Evolutionary conservation across 2,797 vertebrate genomes (phyloP).

Genomic region (Macropodus opercularis): DNA sequence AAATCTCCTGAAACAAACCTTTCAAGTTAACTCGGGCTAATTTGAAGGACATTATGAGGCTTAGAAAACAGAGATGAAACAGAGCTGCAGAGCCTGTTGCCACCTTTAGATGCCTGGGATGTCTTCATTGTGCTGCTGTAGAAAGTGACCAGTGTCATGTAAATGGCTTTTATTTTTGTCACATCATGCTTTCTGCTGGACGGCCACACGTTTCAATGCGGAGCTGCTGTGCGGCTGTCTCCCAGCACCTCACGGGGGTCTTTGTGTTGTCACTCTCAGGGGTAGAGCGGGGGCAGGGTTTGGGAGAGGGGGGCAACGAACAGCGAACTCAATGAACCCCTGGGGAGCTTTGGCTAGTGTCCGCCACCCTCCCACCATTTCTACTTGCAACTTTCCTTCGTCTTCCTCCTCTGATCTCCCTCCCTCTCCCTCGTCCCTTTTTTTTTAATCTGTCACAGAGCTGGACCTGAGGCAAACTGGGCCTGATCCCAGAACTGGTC

Average conservation of each 20-base stretch:
- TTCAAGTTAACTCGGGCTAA: conserved; percentile 71
- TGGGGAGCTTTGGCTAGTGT: conserved; percentile 65
- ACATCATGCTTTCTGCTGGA: conserved; percentile 75
- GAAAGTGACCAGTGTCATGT: conserved; percentile 80
- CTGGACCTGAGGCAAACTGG: conserved; percentile 76
- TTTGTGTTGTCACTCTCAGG: conserved; percentile 83
- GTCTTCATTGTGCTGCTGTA: conserved; percentile 69
- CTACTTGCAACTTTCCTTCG: conserved; percentile 47
- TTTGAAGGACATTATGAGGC: conserved; percentile 77
- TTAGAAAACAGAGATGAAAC: conserved; percentile 32
- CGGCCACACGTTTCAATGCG: conserved; percentile 76
- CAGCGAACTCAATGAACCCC: conserved; percentile 82
- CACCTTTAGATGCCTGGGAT: conserved; percentile 66
- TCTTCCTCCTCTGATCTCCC: conserved; percentile 38
- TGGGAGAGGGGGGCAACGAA: conserved; percentile 44
- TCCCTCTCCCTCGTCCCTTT: conserved; percentile 15
- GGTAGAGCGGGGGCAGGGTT: conserved; percentile 25
- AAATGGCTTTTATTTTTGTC: conserved; percentile 80
- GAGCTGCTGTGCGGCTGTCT: conserved; percentile 69
- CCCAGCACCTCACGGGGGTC: conserved; percentile 74
- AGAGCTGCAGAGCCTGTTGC: conserved; percentile 52
- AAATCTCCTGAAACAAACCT: conserved; percentile 73
- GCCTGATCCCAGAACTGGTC: conserved; percentile 72
- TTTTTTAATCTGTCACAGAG: conserved; percentile 62
- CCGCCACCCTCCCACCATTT: conserved; percentile 59